Percentiles rank a stretch among this genome's conserved stretches.
Evolutionary conservation across 1,140 invertebrate species (phyloP).

Genomic region (Pseudomyrmex pallidus): DNA sequence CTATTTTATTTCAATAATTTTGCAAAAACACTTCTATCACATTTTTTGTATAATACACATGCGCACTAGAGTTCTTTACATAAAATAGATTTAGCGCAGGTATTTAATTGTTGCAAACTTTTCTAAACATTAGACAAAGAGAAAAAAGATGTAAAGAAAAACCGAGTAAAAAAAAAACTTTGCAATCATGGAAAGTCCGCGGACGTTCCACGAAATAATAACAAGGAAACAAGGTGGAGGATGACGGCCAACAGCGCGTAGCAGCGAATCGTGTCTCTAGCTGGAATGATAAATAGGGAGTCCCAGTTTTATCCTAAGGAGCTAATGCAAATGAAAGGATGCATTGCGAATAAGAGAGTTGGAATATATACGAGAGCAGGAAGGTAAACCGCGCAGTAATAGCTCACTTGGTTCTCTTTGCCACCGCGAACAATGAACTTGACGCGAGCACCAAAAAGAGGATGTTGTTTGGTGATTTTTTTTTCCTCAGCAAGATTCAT

Average conservation of each 20-base stretch:
- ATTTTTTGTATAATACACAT: too few species aligned
- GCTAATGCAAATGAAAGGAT: conserved; percentile 51
- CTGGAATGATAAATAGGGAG: conserved; percentile 42
- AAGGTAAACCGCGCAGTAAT: neutral
- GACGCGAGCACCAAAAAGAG: neutral
- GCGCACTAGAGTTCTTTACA: too few species aligned
- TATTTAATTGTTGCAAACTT: neutral
- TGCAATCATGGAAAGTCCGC: neutral
- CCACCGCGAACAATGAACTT: conserved; percentile 12
- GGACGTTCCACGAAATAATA: conserved; percentile 7
- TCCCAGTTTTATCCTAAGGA: conserved; percentile 40
- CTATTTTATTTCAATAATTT: too few species aligned
- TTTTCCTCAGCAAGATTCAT: neutral
- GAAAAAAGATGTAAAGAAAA: neutral
- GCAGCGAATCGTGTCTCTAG: conserved; percentile 24
- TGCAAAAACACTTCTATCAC: too few species aligned
- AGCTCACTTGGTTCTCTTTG: neutral
- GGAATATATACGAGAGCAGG: neutral
- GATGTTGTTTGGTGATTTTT: neutral
- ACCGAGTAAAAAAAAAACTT: conserved; percentile 3
- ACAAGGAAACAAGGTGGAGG: conserved; percentile 16
- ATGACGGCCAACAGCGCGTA: conserved; percentile 29
- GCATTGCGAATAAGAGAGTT: conserved; percentile 24
- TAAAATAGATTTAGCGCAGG: too few species aligned
- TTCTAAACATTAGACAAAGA: neutral